Conservation (phyloP, 2,797 vertebrate species). For the Novumbra hubbsi region DNA sequence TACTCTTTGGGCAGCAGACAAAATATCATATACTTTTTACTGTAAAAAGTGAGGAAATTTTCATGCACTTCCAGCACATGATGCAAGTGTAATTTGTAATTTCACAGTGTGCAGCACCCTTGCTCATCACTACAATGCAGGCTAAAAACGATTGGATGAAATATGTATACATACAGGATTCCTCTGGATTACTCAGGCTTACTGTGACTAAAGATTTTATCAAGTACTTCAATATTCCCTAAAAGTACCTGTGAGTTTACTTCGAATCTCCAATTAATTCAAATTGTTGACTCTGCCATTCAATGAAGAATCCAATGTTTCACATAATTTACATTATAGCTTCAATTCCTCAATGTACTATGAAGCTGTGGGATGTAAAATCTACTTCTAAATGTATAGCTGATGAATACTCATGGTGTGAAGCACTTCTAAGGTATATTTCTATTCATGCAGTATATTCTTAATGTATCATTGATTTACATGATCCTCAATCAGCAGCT, state of each 20-base stretch:
- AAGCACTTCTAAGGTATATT: constrained; percentile 2
- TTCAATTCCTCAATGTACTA: not conserved
- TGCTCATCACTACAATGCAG: constrained; percentile 30
- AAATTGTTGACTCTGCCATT: constrained; percentile 4
- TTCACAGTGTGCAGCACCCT: constrained; percentile 50
- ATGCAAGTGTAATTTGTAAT: constrained; percentile 63
- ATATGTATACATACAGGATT: constrained; percentile 41
- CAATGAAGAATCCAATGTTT: not conserved
- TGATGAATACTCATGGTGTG: not conserved
- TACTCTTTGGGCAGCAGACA: not conserved
- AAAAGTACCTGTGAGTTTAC: not conserved
- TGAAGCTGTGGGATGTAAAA: not conserved
- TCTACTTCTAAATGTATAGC: not conserved
- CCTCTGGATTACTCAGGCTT: constrained; percentile 45
- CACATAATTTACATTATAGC: not conserved
- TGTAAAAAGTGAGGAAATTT: constrained; percentile 23
- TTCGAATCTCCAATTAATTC: not conserved
- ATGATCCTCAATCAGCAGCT: not conserved
- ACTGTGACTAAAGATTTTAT: not conserved
- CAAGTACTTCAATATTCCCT: not conserved
- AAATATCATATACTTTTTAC: not conserved
- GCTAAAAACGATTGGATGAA: constrained; percentile 33
- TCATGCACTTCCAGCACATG: constrained; percentile 50
- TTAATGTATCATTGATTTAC: not conserved
- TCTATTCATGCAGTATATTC: not conserved